These are phyloP conservation scores for Aspidiotus destructor DNA, from an alignment of 2,888 invertebrate genomes.

Conservation along the genomic window DNA sequence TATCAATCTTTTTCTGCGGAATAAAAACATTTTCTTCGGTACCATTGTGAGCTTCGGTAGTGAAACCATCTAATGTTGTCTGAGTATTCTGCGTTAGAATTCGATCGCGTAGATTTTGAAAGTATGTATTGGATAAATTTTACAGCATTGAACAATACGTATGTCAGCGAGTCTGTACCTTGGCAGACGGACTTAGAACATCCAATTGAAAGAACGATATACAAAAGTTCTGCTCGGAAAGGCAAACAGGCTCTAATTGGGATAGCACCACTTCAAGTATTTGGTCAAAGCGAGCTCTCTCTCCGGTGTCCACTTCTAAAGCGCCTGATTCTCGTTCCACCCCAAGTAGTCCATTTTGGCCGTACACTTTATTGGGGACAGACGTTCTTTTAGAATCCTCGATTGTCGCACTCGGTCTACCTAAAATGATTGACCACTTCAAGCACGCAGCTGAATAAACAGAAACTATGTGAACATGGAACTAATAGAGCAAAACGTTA, in stretches of 20 bases:
- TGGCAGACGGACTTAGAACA: slow-evolving; percentile 48
- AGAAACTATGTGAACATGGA: slow-evolving; percentile 34
- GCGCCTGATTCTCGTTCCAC: slow-evolving; percentile 57
- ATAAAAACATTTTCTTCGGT: slow-evolving; percentile 39
- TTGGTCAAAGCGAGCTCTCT: slow-evolving; percentile 53
- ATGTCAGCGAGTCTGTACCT: slow-evolving; percentile 38
- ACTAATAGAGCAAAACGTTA: slow-evolving; percentile 9
- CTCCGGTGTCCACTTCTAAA: slow-evolving; percentile 52
- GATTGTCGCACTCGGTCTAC: slow-evolving; percentile 11
- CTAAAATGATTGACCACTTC: background rate
- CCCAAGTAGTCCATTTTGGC: slow-evolving; percentile 43
- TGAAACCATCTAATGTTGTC: slow-evolving; percentile 48
- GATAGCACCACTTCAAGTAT: slow-evolving; percentile 76
- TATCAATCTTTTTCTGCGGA: slow-evolving; percentile 51
- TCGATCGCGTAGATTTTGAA: no score
- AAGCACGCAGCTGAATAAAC: no score
- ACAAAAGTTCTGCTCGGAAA: slow-evolving; percentile 92
- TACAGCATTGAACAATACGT: no score
- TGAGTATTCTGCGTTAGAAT: slow-evolving; percentile 46
- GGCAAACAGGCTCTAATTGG: slow-evolving; percentile 79
- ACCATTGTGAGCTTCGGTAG: slow-evolving; percentile 38
- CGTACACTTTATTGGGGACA: slow-evolving; percentile 28
- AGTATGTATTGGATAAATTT: no score
- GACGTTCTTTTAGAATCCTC: slow-evolving; percentile 30
- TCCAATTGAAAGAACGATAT: slow-evolving; percentile 81